Evolutionary conservation across 2,113 vertebrate genomes (phyloP).

Genomic region (Channa maculata): DNA sequence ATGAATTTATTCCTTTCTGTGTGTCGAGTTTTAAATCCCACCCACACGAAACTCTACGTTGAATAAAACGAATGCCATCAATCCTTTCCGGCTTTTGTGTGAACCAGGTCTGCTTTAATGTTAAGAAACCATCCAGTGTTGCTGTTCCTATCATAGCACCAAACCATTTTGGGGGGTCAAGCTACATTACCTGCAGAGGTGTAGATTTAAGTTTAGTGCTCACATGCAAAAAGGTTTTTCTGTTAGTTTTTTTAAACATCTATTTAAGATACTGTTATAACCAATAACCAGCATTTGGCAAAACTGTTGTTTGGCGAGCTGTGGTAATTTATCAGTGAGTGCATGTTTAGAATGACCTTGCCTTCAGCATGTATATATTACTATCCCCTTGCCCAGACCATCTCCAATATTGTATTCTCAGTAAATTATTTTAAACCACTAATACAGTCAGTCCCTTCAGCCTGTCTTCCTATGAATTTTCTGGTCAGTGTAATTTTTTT

Average conservation of each 20-base stretch:
- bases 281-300: constrained; percentile 24
- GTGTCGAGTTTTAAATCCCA: neutral
- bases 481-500: constrained; percentile 26
- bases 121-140: constrained; percentile 41
- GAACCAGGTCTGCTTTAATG: constrained; percentile 34
- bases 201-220: constrained; percentile 36
- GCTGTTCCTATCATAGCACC: constrained; percentile 41
- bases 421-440: constrained; percentile 74
- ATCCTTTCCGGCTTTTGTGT: constrained; percentile 16
- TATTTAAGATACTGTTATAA: constrained; percentile 49
- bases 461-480: constrained; percentile 22
- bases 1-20: neutral
- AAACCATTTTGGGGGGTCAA: constrained; percentile 4
- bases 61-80: constrained; percentile 18
- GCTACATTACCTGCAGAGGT: constrained; percentile 23
- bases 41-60: neutral
- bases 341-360: constrained; percentile 55
- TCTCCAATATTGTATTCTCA: neutral
- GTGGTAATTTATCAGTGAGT: constrained; percentile 46
- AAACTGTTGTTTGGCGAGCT: constrained; percentile 12
- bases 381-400: neutral
- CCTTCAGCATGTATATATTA: constrained; percentile 51
- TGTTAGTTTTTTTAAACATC: constrained; percentile 51
- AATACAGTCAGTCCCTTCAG: constrained; percentile 30
- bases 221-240: constrained; percentile 52